A percentile compares a stretch with the other conserved stretches of the same genome.
phyloP scores from a whole-genome alignment of 2,888 invertebrate genomes.

The Drosophila vallismaia region DNA sequence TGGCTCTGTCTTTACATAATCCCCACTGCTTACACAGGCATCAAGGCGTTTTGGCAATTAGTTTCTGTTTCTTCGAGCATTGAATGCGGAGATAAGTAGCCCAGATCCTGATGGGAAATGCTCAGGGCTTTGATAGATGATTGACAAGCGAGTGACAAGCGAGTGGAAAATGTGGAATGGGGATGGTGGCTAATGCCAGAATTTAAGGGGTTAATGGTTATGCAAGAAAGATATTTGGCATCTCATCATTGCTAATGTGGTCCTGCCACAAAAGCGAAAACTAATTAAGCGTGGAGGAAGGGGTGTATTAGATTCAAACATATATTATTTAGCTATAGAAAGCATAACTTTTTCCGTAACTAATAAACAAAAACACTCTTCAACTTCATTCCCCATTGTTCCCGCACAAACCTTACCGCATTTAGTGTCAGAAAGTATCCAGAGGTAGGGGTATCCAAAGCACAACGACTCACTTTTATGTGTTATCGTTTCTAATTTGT shows the following conservation, averaged over 20 bases:
- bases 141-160: slow-evolving; percentile 62
- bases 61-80: slow-evolving; percentile 62
- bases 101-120: slow-evolving; percentile 35
- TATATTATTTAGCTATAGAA: background rate
- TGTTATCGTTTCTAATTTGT: slow-evolving; percentile 72
- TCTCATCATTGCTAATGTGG: slow-evolving; percentile 16
- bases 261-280: background rate
- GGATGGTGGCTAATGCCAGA: slow-evolving; percentile 26
- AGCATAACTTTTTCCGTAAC: background rate
- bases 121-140: slow-evolving; percentile 51
- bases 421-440: slow-evolving; percentile 27
- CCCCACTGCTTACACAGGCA: slow-evolving; percentile 61
- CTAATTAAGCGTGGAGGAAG: slow-evolving; percentile 6
- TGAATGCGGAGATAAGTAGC: slow-evolving; percentile 69
- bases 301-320: background rate
- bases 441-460: background rate
- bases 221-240: slow-evolving; percentile 30
- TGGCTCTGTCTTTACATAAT: slow-evolving; percentile 67
- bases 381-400: slow-evolving; percentile 10
- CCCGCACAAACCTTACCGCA: background rate
- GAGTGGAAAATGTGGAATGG: slow-evolving; percentile 4
- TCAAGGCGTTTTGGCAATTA: slow-evolving; percentile 69
- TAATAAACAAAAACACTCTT: slow-evolving; percentile 1
- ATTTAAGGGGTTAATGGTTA: slow-evolving; percentile 55
- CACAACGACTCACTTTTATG: slow-evolving; percentile 36